Base-by-base conservation (phyloP, 2,888 invertebrate genomes). In the Pheosia tremula region DNA sequence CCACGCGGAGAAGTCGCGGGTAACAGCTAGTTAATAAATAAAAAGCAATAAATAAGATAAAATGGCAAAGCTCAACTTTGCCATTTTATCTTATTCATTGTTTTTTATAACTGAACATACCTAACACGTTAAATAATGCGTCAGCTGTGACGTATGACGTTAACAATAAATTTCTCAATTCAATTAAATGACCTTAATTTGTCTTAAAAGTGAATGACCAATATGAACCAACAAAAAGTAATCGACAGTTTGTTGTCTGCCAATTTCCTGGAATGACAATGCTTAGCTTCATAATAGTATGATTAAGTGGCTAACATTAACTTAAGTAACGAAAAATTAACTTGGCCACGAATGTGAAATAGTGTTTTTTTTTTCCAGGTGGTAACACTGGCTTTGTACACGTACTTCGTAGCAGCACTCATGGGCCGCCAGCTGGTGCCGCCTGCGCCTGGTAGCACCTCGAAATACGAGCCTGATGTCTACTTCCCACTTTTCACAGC, bases 401-500 rank as follows among this genome's bases (percentile, higher is more conserved):
- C 97, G 8, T 98, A 98, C 88, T 98, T 98, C 88, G 95, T 98
- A 66, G 97, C 98, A 6, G 97, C 97, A 9, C 94, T 98, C 61
- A 95, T 98, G 91, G 98, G 98, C 0, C 95, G 97, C 13, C 98
- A 98, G 91, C 96, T 98, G 90, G 94, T 97, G 66, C 95, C 95
- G 0, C 88, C 91, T 0, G 90, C 94, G 4, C 90, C 95, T 13
- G 93, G 93, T 64, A 88, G 89, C 74, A 90, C 91, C 8, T 87
- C 90, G 58, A 90, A 91, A 71, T 91, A 92, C 64, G 96, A 96
- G 79, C 95, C 96, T 0, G 98, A 98, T 83, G 95, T 98, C 80
- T 98, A 97, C 87, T 97, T 98, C 80, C 98, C 98, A 1, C 94
- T 98, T 63, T 98, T 98, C 86, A 98, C 98, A 0, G 96, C 97